Base-by-base conservation (phyloP, 2,113 vertebrate species). In the Rhinolophus sinicus region DNA sequence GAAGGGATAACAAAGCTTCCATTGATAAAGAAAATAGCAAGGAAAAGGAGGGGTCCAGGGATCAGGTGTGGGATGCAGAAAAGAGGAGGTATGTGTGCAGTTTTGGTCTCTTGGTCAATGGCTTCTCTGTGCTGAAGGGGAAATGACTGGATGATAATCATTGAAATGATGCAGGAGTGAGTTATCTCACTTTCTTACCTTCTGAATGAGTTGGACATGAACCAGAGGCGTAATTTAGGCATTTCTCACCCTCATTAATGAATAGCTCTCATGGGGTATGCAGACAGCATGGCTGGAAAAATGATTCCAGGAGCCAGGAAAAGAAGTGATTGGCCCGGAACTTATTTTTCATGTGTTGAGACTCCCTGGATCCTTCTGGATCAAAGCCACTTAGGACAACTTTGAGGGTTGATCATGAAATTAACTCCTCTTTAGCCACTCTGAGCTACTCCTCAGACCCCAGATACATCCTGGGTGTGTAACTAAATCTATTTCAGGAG, bases 191-290 rank as follows among this genome's bases (percentile, higher is more conserved):
- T 95, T 95, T 88, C 97, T 90, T 92, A 95, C 83, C 94, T 96
- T 96, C 94, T 95, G 93, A 97, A 93, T 54, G 92, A 96, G 97
- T 94, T 98, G 97, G 97, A 97, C 89, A 47, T 89, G 93, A 94
- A 97, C 95, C 97, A 97, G 96, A 96, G 94, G 95, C 73, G 33
- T 96, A 94, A 96, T 97, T 96, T 96, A 96, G 91, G 95, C 95
- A 94, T 94, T 96, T 97, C 96, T 97, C 97, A 96, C 97, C 96
- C 95, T 90, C 8, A 9, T 94, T 97, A 98, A 97, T 97, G 94
- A 97, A 96, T 96, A 95, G 96, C 93, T 97, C 94, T 91, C 96
- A 33, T 90, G 97, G 96, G 97, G 95, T 83, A 2, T 86, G 44
- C 60, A 84, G 93, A 95, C 89, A 95, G 86, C 88, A 80, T 4